phyloP scores from a whole-genome alignment of 2,888 invertebrate species.

The Entomobrya proxima region DNA sequence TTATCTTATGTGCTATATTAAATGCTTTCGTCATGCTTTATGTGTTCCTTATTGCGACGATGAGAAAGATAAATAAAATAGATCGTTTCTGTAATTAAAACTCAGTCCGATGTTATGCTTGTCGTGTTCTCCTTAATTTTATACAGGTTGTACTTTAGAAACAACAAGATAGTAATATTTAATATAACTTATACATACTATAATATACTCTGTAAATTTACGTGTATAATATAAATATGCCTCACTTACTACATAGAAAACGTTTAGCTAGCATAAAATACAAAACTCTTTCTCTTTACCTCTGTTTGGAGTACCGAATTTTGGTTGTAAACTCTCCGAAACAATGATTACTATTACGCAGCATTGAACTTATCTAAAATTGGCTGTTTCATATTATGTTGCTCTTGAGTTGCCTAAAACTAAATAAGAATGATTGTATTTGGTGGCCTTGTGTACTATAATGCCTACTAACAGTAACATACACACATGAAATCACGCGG shows the following conservation, averaged over 20 bases:
- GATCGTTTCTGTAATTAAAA: constrained; percentile 62
- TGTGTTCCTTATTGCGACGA: constrained; percentile 5
- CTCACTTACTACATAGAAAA: no score
- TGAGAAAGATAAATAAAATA: constrained; percentile 58
- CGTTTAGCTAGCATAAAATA: background rate
- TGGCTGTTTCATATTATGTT: background rate
- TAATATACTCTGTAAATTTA: no score
- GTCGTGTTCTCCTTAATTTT: background rate
- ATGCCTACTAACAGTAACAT: background rate
- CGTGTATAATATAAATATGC: no score
- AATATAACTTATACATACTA: no score
- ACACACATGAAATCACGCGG: background rate
- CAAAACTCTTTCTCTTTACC: background rate
- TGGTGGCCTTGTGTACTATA: background rate
- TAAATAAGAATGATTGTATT: background rate
- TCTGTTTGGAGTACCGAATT: background rate
- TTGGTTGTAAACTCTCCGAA: background rate
- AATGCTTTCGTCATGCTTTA: no score
- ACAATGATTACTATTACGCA: background rate
- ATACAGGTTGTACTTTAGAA: background rate
- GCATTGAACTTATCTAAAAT: background rate
- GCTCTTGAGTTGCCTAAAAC: background rate
- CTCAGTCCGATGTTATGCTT: constrained; percentile 43
- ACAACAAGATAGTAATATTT: background rate
- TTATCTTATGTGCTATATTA: background rate